phyloP scores from a whole-genome alignment of 2,888 invertebrate genomes.

The Catocala nupta region DNA sequence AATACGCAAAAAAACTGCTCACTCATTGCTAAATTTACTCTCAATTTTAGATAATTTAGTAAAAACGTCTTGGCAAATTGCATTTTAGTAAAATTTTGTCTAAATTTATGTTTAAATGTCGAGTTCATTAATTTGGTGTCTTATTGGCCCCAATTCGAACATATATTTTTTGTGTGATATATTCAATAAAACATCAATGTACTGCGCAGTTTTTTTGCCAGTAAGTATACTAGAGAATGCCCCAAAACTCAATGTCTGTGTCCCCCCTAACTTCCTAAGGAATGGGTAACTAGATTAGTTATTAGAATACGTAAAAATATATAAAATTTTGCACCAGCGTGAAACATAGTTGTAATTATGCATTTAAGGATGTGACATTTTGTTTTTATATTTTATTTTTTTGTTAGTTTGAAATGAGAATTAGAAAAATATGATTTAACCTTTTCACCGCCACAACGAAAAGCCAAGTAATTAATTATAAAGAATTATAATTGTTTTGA shows the following conservation, averaged over 20 bases:
- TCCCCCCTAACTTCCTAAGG: constrained; percentile 4
- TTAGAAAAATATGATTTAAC: constrained; percentile 38
- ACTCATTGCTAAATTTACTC: constrained; percentile 8
- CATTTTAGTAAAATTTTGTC: background rate
- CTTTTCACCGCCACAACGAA: background rate
- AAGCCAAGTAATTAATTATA: no score
- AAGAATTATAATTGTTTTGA: no score
- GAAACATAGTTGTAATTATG: constrained; percentile 60
- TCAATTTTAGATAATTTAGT: background rate
- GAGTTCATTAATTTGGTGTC: constrained; percentile 15
- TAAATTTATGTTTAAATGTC: background rate
- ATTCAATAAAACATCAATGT: constrained; percentile 27
- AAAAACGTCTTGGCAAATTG: no score
- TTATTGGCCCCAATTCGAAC: constrained; percentile 28
- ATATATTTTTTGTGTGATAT: constrained; percentile 21
- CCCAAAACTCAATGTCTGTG: constrained; percentile 30
- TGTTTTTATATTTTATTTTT: constrained; percentile 29
- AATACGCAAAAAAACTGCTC: constrained; percentile 45
- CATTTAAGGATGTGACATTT: constrained; percentile 62
- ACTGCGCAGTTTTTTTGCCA: constrained; percentile 53
- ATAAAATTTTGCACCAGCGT: constrained; percentile 61
- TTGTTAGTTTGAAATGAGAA: constrained; percentile 54
- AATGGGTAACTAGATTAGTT: constrained; percentile 32
- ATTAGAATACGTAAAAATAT: constrained; percentile 18
- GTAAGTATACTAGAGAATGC: constrained; percentile 34